Evolutionary conservation across 2,888 invertebrate species (phyloP).

Genomic region (Hedya salicella): DNA sequence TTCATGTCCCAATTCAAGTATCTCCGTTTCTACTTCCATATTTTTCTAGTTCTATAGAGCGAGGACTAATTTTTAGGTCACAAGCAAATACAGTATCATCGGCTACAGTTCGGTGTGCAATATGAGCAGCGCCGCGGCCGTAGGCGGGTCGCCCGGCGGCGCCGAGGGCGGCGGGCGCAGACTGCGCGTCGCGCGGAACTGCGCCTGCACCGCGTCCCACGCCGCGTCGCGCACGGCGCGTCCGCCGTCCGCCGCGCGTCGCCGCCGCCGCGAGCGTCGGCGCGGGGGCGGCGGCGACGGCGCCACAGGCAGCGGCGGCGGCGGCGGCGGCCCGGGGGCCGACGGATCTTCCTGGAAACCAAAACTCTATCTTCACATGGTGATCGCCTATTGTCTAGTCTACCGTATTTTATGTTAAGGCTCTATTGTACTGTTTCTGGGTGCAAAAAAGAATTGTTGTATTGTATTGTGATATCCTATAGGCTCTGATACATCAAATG

Average conservation of each 20-base stretch:
- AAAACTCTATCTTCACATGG: neutral
- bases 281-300: slow-evolving; percentile 38
- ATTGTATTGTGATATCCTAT: too few relatives aligned
- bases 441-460: too few relatives aligned
- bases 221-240: slow-evolving; percentile 55
- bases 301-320: slow-evolving; percentile 32
- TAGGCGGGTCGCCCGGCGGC: slow-evolving; percentile 52
- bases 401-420: too few relatives aligned
- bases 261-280: slow-evolving; percentile 38
- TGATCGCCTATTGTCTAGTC: too few relatives aligned
- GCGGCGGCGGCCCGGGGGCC: slow-evolving; percentile 30
- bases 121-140: slow-evolving; percentile 67
- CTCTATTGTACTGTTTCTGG: too few relatives aligned
- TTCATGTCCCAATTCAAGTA: too few relatives aligned
- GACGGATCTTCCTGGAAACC: slow-evolving; percentile 29
- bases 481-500: too few relatives aligned
- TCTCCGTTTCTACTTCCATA: too few relatives aligned
- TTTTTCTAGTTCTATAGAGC: too few relatives aligned
- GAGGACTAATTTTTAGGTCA: too few relatives aligned
- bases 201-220: slow-evolving; percentile 75
- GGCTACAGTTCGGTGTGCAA: slow-evolving; percentile 66
- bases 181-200: slow-evolving; percentile 60
- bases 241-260: slow-evolving; percentile 40
- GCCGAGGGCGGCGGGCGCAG: slow-evolving; percentile 46
- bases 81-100: too few relatives aligned